Percentiles rank a stretch among this genome's conserved stretches.
phyloP scores from a whole-genome alignment of 92 coral and sea anemone species.

The Heliopora coerulea region DNA sequence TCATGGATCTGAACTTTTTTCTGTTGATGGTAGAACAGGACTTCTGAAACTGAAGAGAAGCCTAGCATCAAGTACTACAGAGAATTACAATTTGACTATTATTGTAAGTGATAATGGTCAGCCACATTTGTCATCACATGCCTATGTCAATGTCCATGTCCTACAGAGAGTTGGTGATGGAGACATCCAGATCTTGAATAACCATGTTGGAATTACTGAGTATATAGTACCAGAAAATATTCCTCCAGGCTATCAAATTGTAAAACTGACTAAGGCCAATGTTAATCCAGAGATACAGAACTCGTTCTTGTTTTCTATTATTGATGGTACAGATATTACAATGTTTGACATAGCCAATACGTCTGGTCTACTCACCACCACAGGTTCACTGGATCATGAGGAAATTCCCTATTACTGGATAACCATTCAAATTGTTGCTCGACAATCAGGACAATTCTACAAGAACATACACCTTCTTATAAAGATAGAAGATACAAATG shows the following conservation, averaged over 20 bases:
- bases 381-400: constrained; percentile 64
- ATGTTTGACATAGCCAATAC: constrained; percentile 72
- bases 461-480: constrained; percentile 82
- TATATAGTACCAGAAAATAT: constrained; percentile 64
- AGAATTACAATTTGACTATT: constrained; percentile 70
- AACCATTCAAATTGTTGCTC: constrained; percentile 78
- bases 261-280: constrained; percentile 52
- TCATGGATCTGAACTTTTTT: constrained; percentile 59
- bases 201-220: constrained; percentile 45
- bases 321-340: constrained; percentile 97
- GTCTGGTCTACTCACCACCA: constrained; percentile 67
- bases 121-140: constrained; percentile 57
- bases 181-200: constrained; percentile 55
- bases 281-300: constrained; percentile 38
- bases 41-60: constrained; percentile 68
- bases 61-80: constrained; percentile 56
- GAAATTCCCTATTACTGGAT: constrained; percentile 88
- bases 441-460: constrained; percentile 67
- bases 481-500: constrained; percentile 63
- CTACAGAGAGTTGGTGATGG: constrained; percentile 72
- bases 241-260: constrained; percentile 59
- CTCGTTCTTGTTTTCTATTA: constrained; percentile 40
- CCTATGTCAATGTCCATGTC: constrained; percentile 58
- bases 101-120: constrained; percentile 71
- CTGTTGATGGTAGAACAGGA: constrained; percentile 78